Percentiles rank a stretch among this genome's conserved stretches.
Evolutionary conservation across 2,888 invertebrate species (phyloP).

Genomic region (Chrysotoxum bicinctum): DNA sequence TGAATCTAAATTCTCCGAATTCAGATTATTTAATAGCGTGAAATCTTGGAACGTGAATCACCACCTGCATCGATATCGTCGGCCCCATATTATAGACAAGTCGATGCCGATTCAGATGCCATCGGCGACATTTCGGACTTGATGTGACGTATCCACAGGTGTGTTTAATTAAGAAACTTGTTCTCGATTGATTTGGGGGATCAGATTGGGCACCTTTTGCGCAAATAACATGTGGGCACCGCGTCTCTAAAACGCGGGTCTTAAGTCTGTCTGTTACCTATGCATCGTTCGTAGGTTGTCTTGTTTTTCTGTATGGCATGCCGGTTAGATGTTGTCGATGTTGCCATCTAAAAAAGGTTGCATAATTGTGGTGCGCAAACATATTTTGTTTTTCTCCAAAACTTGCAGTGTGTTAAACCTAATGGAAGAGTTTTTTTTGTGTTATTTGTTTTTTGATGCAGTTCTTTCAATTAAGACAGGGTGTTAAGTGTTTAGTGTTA

Average conservation of each 20-base stretch:
- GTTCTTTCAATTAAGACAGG: conserved; percentile 45
- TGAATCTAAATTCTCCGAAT: conserved; percentile 15
- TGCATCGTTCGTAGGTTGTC: conserved; percentile 41
- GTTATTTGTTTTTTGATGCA: background rate
- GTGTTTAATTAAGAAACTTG: conserved; percentile 67
- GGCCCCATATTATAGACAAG: background rate
- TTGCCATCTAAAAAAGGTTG: conserved; percentile 50
- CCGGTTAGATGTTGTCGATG: conserved; percentile 40
- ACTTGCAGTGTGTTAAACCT: background rate
- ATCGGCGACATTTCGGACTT: conserved; percentile 24
- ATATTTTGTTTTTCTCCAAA: conserved; percentile 16
- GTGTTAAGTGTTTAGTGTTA: conserved; percentile 43
- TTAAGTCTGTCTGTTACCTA: background rate
- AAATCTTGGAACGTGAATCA: conserved; percentile 59
- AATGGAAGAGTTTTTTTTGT: conserved; percentile 30
- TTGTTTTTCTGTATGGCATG: conserved; percentile 31
- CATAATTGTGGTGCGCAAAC: conserved; percentile 45
- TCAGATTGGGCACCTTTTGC: conserved; percentile 40
- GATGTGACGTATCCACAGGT: conserved; percentile 67
- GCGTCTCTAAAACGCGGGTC: background rate
- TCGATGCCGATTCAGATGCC: conserved; percentile 3
- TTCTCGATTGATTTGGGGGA: conserved; percentile 63
- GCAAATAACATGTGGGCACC: conserved; percentile 17
- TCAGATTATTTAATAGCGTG: conserved; percentile 13
- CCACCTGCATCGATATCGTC: conserved; percentile 48